Conservation (phyloP, 2,113 vertebrate species). For the Notechis scutatus region DNA sequence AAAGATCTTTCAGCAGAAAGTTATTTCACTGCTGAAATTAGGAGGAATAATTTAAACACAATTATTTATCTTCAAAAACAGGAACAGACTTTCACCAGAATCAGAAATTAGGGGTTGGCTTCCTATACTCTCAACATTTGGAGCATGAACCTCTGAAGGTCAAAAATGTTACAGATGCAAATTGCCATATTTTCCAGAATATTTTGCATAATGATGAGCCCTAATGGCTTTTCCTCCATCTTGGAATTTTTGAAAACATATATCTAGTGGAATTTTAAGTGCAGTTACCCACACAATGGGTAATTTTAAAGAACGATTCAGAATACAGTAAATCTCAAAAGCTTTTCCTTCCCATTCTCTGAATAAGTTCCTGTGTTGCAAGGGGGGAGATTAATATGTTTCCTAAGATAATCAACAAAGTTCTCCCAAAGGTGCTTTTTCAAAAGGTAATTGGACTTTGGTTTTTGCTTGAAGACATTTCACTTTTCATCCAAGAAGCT, state of each 20-base stretch:
- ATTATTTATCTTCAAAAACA: not conserved
- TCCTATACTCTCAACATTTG: not conserved
- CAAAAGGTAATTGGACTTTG: not conserved
- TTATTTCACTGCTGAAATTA: not conserved
- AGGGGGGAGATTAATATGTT: not conserved
- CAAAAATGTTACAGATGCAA: not conserved
- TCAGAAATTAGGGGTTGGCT: not conserved
- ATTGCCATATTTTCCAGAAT: not conserved
- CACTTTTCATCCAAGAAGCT: not conserved
- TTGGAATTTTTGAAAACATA: not conserved
- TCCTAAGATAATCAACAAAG: not conserved
- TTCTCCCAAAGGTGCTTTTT: not conserved
- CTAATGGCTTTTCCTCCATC: not conserved
- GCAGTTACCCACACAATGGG: not conserved
- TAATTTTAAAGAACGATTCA: not conserved
- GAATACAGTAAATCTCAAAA: not conserved
- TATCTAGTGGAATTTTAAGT: not conserved
- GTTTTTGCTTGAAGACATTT: not conserved
- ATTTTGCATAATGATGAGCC: not conserved
- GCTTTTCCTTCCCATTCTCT: not conserved
- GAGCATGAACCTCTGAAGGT: not conserved
- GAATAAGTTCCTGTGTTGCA: not conserved
- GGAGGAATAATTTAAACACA: not conserved
- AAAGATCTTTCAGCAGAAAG: not conserved
- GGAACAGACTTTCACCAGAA: not conserved